Percentiles rank a stretch among this genome's conserved stretches.
Evolutionary conservation across 2,888 invertebrate species (phyloP).

Genomic region (Amphipyra berbera): DNA sequence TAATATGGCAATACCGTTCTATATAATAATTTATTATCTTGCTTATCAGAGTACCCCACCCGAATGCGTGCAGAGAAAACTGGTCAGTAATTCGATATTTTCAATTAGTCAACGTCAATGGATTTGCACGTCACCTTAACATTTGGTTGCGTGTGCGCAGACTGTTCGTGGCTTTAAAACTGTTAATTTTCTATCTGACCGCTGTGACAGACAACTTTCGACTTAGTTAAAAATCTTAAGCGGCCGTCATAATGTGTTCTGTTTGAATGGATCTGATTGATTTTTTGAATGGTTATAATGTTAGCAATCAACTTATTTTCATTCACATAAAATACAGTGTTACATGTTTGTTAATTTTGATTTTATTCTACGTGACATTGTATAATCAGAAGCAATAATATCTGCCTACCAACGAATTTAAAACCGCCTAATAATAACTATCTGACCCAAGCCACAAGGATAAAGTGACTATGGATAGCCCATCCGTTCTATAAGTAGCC

Average conservation of each 20-base stretch:
- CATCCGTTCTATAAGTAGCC: too few species aligned
- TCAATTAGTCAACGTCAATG: slow-evolving; percentile 51
- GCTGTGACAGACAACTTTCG: slow-evolving; percentile 57
- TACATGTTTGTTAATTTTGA: too few species aligned
- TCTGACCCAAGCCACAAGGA: too few species aligned
- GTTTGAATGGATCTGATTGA: neutral
- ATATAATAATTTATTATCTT: neutral
- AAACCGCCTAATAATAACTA: too few species aligned
- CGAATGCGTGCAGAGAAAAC: slow-evolving; percentile 45
- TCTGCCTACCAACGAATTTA: too few species aligned
- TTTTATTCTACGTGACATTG: too few species aligned
- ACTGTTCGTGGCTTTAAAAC: slow-evolving; percentile 63
- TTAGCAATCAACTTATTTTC: too few species aligned
- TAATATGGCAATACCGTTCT: too few species aligned
- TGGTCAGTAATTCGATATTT: slow-evolving; percentile 47
- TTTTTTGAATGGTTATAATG: neutral
- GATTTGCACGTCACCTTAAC: slow-evolving; percentile 31
- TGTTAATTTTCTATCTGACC: slow-evolving; percentile 61
- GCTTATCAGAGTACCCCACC: slow-evolving; percentile 11
- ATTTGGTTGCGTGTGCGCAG: slow-evolving; percentile 64
- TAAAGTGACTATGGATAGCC: too few species aligned
- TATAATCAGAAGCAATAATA: too few species aligned
- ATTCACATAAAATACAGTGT: too few species aligned
- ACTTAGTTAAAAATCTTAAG: slow-evolving; percentile 34
- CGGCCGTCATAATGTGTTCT: slow-evolving; percentile 22